Base-by-base conservation (phyloP, 2,888 invertebrate genomes). In the Mesochorus sp. region DNA sequence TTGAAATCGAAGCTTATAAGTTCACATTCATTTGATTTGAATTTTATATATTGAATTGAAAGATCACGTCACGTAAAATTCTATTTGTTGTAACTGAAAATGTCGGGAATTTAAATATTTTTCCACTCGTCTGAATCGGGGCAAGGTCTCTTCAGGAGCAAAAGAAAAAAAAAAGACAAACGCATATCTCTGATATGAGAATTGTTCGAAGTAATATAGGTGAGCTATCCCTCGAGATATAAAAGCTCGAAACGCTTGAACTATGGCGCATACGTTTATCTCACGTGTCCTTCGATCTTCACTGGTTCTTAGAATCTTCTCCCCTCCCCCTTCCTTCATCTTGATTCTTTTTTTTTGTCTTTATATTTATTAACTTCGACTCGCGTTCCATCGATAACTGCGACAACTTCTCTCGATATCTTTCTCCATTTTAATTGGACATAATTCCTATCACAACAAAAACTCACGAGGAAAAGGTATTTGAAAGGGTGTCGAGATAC, bases 211-310 rank as follows among this genome's bases (percentile, higher is more conserved):
- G 17, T 61, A n/a, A n/a, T 17, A n/a, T 24, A 14, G 39, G 59
- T 42, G 42, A 59, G 24, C 39, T 17, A 42, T 19, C 12, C 47
- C 62, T 62, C 62, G 62, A 62, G 47, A 62, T 47, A 47, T 34
- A n/a, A n/a, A n/a, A 6, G 31, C 47, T 47, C 12, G n/a, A 12
- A 61, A 12, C 61, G 62, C 31, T 62, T 31, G 12, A 31, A 47
- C 47, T 17, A 61, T 44, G 5, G 19, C 19, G 28, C 44, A 44
- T 26, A 10, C 14, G n/a, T 44, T 17, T 42, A 17, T 61, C n/a
- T 61, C 61, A 61, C 28, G 61, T 44, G 44, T 12, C 17, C 28
- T 61, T 28, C 42, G 19, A 14, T 3, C 31, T 14, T 37, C 34
- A 10, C 26, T 19, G 19, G 34, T 12, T 12, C 19, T 49, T 21